Evolutionary conservation across 2,888 invertebrate species (phyloP).

Genomic region (Nomada fabriciana): DNA sequence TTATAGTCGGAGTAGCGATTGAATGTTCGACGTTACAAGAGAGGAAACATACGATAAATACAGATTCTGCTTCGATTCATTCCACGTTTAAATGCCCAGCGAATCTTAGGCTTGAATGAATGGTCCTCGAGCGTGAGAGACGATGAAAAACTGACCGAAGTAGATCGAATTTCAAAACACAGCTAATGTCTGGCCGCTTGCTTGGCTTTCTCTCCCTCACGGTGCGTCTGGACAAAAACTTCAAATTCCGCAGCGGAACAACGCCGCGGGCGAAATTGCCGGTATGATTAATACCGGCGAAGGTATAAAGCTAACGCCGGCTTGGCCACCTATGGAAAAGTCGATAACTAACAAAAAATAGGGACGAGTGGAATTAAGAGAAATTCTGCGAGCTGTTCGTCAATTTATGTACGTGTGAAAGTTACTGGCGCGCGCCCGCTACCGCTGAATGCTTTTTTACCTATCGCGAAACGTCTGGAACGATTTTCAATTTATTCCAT

Average conservation of each 20-base stretch:
- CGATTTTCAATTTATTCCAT: constrained; percentile 26
- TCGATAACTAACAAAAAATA: constrained; percentile 60
- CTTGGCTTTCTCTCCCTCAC: constrained; percentile 69
- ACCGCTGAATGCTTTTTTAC: constrained; percentile 28
- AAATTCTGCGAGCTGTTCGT: constrained; percentile 60
- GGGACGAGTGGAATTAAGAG: constrained; percentile 61
- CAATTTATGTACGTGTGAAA: constrained; percentile 68
- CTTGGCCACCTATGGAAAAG: constrained; percentile 62
- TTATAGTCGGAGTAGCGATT: constrained; percentile 2
- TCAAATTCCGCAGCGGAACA: constrained; percentile 69
- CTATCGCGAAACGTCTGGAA: constrained; percentile 33
- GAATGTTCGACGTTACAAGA: background rate
- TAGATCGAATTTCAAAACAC: constrained; percentile 75
- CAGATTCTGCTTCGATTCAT: too few relatives aligned
- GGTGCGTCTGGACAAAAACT: constrained; percentile 53
- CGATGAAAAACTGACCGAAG: constrained; percentile 68
- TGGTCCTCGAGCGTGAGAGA: constrained; percentile 12
- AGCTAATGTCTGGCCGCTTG: constrained; percentile 41
- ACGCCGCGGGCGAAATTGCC: constrained; percentile 65
- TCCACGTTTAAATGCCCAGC: too few relatives aligned
- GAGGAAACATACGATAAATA: too few relatives aligned
- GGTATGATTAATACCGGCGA: constrained; percentile 72
- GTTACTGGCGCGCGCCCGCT: constrained; percentile 39
- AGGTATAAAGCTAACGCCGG: constrained; percentile 60
- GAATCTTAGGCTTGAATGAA: background rate